A percentile compares a stretch with the other conserved stretches of the same genome.
These are phyloP conservation scores for Parapristionchus giblindavisi DNA, from an alignment of 2,888 invertebrate species.

Conservation along the genomic window DNA sequence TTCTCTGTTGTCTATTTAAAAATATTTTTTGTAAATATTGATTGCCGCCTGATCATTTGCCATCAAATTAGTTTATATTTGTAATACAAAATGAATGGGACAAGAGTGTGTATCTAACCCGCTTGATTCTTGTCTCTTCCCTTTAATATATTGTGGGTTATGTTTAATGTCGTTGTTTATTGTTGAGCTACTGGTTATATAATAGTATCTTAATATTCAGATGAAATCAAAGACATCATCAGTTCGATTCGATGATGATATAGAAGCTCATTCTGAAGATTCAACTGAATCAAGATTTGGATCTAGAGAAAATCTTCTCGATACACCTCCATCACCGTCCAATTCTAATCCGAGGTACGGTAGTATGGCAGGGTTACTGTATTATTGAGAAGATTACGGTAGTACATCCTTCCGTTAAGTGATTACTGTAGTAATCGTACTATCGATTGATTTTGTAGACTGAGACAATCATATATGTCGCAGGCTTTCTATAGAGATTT, in stretches of 20 bases:
- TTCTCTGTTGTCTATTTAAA: no score
- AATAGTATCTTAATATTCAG: no score
- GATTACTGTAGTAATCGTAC: background rate
- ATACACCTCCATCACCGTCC: conserved; percentile 21
- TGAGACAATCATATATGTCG: conserved; percentile 33
- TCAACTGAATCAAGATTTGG: conserved; percentile 40
- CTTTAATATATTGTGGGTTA: no score
- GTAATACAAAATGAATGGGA: no score
- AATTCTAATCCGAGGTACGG: conserved; percentile 11
- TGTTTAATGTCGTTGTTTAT: no score
- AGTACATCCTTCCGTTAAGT: background rate
- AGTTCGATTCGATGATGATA: conserved; percentile 43
- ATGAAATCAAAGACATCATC: conserved; percentile 41
- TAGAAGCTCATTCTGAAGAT: conserved; percentile 27
- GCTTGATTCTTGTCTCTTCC: no score
- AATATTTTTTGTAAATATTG: no score
- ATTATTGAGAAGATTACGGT: background rate
- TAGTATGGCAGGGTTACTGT: background rate
- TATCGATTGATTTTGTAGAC: conserved; percentile 3
- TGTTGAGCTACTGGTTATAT: no score
- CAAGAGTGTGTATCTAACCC: no score
- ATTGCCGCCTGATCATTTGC: no score
- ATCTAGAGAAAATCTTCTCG: conserved; percentile 42
- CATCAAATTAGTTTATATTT: no score
- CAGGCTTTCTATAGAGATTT: conserved; percentile 37